These are phyloP conservation scores for Gnatocerus cornutus DNA, from an alignment of 2,888 invertebrate genomes.

Conservation along the genomic window DNA sequence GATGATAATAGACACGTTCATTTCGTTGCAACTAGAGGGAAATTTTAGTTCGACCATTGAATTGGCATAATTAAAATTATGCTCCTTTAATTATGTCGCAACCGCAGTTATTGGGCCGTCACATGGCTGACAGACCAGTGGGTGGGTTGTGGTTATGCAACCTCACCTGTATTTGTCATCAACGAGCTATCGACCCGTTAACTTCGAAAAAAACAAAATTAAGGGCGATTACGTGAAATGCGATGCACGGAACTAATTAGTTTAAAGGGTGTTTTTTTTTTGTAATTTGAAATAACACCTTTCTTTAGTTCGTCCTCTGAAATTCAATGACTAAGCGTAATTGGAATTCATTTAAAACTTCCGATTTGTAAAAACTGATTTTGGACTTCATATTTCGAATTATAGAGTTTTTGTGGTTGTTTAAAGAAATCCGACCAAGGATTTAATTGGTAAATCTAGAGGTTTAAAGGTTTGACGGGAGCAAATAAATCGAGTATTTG, in stretches of 20 bases:
- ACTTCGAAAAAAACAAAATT: slow-evolving; percentile 10
- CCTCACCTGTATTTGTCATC: slow-evolving; percentile 31
- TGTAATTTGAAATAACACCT: slow-evolving; percentile 51
- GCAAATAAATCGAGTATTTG: too few relatives aligned
- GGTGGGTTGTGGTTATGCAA: slow-evolving; percentile 37
- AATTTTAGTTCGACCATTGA: slow-evolving; percentile 9
- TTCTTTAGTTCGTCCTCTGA: slow-evolving; percentile 51
- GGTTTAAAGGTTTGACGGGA: too few relatives aligned
- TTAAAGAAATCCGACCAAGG: neutral
- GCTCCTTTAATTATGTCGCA: slow-evolving; percentile 39
- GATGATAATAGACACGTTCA: neutral
- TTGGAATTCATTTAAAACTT: slow-evolving; percentile 53
- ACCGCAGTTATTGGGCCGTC: slow-evolving; percentile 56
- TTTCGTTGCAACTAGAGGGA: neutral
- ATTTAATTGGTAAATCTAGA: too few relatives aligned
- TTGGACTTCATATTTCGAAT: slow-evolving; percentile 47
- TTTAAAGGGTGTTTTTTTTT: slow-evolving; percentile 41
- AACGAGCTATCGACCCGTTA: slow-evolving; percentile 9
- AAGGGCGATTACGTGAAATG: slow-evolving; percentile 7
- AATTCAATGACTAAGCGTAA: slow-evolving; percentile 53
- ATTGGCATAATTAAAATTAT: slow-evolving; percentile 32
- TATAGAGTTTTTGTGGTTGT: neutral
- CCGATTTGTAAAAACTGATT: slow-evolving; percentile 21
- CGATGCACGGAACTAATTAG: slow-evolving; percentile 44
- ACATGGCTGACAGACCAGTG: slow-evolving; percentile 45